Percentiles rank a stretch among this genome's conserved stretches.
phyloP scores from a whole-genome alignment of 2,113 vertebrate species.

The Meleagris gallopavo region DNA sequence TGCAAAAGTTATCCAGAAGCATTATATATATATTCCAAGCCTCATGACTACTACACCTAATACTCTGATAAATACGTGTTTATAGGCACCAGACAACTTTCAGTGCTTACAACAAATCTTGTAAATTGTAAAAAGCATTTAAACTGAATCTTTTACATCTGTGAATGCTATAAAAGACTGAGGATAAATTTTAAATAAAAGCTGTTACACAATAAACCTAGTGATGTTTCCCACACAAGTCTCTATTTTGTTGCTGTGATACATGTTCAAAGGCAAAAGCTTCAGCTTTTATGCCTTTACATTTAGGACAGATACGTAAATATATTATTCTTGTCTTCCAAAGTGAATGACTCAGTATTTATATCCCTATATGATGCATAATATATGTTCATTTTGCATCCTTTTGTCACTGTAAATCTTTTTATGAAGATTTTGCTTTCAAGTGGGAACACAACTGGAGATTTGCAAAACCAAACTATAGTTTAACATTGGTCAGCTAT shows the following conservation, averaged over 20 bases:
- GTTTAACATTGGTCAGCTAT: not conserved
- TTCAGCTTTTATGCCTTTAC: not conserved
- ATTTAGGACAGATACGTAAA: not conserved
- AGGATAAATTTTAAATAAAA: not conserved
- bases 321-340: not conserved
- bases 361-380: not conserved
- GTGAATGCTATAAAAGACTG: not conserved
- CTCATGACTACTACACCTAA: not conserved
- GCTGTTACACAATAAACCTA: not conserved
- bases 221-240: not conserved
- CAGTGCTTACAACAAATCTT: not conserved
- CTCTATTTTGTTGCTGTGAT: slow-evolving; percentile 21
- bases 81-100: slow-evolving; percentile 19
- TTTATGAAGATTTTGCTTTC: not conserved
- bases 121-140: not conserved
- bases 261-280: not conserved
- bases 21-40: not conserved
- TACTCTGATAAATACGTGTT: slow-evolving; percentile 18
- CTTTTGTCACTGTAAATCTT: not conserved
- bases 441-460: not conserved
- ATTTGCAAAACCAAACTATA: not conserved
- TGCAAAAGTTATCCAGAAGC: not conserved
- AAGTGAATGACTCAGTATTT: not conserved
- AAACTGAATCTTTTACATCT: slow-evolving; percentile 31
- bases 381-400: not conserved